phyloP scores from a whole-genome alignment of 2,113 vertebrate genomes.

The Mystacornis crossleyi region DNA sequence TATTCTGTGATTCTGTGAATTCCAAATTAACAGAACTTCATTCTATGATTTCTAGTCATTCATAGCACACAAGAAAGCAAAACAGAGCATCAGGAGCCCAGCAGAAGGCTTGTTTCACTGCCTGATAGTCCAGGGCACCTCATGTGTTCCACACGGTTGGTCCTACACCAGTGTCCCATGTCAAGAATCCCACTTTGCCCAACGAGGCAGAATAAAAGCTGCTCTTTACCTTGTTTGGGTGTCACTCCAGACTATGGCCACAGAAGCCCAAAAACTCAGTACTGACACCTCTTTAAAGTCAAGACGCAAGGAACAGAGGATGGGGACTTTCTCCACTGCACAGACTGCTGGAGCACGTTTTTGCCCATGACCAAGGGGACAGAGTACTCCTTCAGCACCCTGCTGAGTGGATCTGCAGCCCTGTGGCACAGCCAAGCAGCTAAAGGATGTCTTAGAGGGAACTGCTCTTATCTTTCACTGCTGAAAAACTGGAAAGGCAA shows the following conservation, averaged over 20 bases:
- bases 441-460: background rate
- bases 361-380: background rate
- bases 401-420: background rate
- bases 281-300: background rate
- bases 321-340: background rate
- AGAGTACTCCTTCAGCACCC: background rate
- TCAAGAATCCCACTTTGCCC: background rate
- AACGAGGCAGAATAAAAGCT: background rate
- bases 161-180: background rate
- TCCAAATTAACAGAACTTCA: background rate
- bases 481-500: background rate
- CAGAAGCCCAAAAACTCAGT: background rate
- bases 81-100: background rate
- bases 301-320: background rate
- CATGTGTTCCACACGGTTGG: accelerated
- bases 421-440: background rate
- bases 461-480: background rate
- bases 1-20: background rate
- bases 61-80: background rate
- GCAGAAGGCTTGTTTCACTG: background rate
- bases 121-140: background rate
- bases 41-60: background rate
- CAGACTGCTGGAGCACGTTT: background rate
- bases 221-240: background rate
- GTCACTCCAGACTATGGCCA: background rate